Evolutionary conservation across 2,797 vertebrate species (phyloP).

Genomic region (Monodelphis domestica): DNA sequence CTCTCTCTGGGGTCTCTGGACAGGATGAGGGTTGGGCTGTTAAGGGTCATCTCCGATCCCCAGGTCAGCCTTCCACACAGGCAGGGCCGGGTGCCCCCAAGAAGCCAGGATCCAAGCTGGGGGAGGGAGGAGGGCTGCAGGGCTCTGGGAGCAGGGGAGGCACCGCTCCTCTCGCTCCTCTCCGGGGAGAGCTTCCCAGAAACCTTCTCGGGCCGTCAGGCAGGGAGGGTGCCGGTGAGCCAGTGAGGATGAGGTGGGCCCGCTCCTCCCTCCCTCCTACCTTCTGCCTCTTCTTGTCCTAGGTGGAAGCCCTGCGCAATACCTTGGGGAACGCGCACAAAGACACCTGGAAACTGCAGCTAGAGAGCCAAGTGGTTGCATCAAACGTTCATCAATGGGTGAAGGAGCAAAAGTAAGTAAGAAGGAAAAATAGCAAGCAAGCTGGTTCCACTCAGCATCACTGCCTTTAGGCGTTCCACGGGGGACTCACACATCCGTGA

Average conservation of each 20-base stretch:
- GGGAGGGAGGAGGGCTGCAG: neutral
- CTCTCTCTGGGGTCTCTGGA: neutral
- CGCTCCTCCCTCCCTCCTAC: neutral
- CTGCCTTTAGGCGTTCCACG: neutral
- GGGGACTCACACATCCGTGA: neutral
- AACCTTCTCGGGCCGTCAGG: too few species aligned
- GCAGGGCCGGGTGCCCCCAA: neutral
- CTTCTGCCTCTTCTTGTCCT: conserved; percentile 39
- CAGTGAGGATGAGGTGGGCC: too few species aligned
- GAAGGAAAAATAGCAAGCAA: neutral
- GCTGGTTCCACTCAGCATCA: neutral
- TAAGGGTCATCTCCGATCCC: neutral
- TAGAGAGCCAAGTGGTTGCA: conserved; percentile 85
- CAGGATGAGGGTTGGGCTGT: neutral
- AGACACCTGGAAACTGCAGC: conserved; percentile 75
- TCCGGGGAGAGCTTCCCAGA: too few species aligned
- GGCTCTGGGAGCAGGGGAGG: neutral
- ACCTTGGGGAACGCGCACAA: conserved; percentile 68
- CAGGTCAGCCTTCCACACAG: too few species aligned
- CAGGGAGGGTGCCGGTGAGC: too few species aligned
- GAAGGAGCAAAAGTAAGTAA: conserved; percentile 85
- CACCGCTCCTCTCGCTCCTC: neutral
- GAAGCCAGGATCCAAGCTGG: neutral
- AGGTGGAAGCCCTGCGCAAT: conserved; percentile 78
- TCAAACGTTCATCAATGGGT: conserved; percentile 85